These are phyloP conservation scores for Nannoperca australis DNA, from an alignment of 2,797 vertebrate genomes.

Conservation along the genomic window DNA sequence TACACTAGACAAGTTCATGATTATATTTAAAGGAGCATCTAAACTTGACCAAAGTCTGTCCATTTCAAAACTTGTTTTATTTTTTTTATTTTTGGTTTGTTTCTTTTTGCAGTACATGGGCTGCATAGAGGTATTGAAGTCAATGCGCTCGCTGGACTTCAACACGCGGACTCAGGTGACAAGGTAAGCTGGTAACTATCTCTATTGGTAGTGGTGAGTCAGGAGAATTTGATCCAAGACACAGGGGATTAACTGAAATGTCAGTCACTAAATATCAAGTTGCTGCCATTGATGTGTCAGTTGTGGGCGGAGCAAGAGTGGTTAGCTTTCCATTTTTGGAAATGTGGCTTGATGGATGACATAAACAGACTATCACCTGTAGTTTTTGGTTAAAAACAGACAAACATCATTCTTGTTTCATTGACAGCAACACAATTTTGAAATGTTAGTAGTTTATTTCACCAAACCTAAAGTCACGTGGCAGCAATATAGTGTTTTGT, in stretches of 20 bases:
- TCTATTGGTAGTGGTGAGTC: conserved; percentile 26
- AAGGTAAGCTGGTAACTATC: conserved; percentile 84
- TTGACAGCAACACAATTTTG: background rate
- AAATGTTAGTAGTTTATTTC: background rate
- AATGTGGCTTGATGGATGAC: background rate
- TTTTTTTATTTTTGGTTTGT: conserved; percentile 14
- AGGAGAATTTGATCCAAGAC: conserved; percentile 51
- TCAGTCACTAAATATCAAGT: conserved; percentile 16
- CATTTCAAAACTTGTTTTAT: background rate
- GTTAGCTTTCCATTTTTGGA: background rate
- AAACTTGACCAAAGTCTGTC: background rate
- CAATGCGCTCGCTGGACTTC: conserved; percentile 97
- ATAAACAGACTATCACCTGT: background rate
- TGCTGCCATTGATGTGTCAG: background rate
- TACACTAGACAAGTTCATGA: background rate
- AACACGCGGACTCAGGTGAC: conserved; percentile 97
- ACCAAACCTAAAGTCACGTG: conserved; percentile 7
- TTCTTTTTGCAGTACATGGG: conserved; percentile 93
- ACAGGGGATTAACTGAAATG: conserved; percentile 16
- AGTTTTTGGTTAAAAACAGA: conserved; percentile 5
- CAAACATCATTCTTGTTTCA: background rate
- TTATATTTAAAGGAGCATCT: background rate
- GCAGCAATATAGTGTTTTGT: conserved; percentile 1
- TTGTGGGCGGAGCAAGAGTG: background rate
- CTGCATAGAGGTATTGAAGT: conserved; percentile 96